A percentile compares a stretch with the other conserved stretches of the same genome.
Conservation (phyloP, 2,888 invertebrate species). For the Noctua fimbriata region DNA sequence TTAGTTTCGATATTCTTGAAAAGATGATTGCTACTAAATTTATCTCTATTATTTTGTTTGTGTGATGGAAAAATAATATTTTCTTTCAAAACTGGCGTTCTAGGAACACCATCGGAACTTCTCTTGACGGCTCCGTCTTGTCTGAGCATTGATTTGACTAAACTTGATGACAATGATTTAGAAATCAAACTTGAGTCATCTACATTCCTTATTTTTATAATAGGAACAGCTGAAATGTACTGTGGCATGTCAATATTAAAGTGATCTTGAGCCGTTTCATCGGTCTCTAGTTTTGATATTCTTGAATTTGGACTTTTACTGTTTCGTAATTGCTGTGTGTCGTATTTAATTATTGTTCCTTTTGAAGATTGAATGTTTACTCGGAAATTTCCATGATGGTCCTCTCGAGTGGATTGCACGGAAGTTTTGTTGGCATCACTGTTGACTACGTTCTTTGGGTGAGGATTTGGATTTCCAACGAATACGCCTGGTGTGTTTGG, state of each 20-base stretch:
- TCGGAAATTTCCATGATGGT: constrained; percentile 69
- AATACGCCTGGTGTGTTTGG: constrained; percentile 91
- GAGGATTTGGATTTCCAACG: constrained; percentile 73
- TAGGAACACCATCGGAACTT: constrained; percentile 80
- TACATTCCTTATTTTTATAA: constrained; percentile 84
- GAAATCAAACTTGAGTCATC: constrained; percentile 77
- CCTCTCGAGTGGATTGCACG: constrained; percentile 73
- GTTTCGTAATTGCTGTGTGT: constrained; percentile 74
- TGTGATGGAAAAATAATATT: constrained; percentile 73
- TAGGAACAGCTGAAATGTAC: constrained; percentile 77
- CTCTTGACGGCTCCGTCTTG: constrained; percentile 81
- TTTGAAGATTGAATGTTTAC: constrained; percentile 72
- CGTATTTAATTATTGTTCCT: constrained; percentile 75
- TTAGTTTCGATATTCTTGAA: constrained; percentile 76
- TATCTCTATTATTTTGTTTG: constrained; percentile 80
- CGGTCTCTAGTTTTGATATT: constrained; percentile 73
- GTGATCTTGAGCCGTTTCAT: constrained; percentile 75
- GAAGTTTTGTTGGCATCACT: constrained; percentile 73
- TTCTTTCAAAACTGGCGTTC: constrained; percentile 81
- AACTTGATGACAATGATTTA: constrained; percentile 75
- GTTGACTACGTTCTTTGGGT: constrained; percentile 72
- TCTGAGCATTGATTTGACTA: constrained; percentile 73
- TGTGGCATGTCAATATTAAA: constrained; percentile 74
- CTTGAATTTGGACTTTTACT: constrained; percentile 77
- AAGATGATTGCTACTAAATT: constrained; percentile 65